These are phyloP conservation scores for Melikaiella ostensackeni DNA, from an alignment of 2,888 invertebrate genomes.

Conservation along the genomic window DNA sequence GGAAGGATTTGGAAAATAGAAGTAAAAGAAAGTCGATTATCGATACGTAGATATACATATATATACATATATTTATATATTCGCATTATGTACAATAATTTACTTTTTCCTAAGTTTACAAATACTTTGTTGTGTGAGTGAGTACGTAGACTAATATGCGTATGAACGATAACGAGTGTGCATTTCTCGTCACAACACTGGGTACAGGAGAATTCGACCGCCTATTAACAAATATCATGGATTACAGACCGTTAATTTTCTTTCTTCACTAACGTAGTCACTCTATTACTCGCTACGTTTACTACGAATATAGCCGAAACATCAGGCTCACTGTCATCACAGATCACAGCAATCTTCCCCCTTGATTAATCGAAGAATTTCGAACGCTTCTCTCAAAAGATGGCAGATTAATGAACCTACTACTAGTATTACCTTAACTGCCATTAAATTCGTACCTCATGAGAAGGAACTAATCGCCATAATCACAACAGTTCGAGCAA, in stretches of 20 bases:
- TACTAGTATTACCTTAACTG: conserved; percentile 5
- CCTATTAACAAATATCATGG: conserved; percentile 4
- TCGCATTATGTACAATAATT: conserved; percentile 74
- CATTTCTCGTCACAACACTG: conserved; percentile 14
- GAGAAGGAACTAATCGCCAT: conserved; percentile 20
- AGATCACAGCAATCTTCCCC: conserved; percentile 43
- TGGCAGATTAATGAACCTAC: neutral
- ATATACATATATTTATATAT: conserved; percentile 6
- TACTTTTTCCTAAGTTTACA: conserved; percentile 75
- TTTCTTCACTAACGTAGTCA: conserved; percentile 20
- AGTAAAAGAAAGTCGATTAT: conserved; percentile 3
- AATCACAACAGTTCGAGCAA: conserved; percentile 17
- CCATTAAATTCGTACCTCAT: conserved; percentile 1
- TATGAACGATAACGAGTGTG: conserved; percentile 54
- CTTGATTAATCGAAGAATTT: conserved; percentile 13
- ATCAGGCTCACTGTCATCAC: conserved; percentile 46
- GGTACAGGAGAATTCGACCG: conserved; percentile 12
- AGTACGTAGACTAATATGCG: conserved; percentile 58
- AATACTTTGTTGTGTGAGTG: conserved; percentile 63
- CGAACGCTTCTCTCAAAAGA: conserved; percentile 6
- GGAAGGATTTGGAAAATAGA: neutral
- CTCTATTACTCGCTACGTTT: conserved; percentile 42
- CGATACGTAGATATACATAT: conserved; percentile 24
- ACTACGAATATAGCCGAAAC: conserved; percentile 44
- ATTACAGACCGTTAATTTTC: conserved; percentile 15